Conservation (phyloP, 2,797 vertebrate species). For the Myotis myotis region DNA sequence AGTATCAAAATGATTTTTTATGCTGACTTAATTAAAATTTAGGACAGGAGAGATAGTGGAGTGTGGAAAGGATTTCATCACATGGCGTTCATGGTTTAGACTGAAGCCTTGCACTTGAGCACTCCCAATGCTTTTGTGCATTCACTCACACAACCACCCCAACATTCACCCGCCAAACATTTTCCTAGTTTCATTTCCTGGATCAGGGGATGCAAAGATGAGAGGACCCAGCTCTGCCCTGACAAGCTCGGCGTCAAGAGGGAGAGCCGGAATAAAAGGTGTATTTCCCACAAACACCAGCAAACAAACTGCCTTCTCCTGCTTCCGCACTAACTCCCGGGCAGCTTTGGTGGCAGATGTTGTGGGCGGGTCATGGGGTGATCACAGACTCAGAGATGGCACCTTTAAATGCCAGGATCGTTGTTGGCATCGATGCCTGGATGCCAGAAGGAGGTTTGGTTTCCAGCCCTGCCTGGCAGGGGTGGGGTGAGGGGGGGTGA, state of each 20-base stretch:
- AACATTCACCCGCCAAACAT: background rate
- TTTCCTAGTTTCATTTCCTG: background rate
- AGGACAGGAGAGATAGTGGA: constrained; percentile 25
- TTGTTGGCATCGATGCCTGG: background rate
- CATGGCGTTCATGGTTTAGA: background rate
- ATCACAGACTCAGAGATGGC: background rate
- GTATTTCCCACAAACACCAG: background rate
- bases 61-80: constrained; percentile 60
- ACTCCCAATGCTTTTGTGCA: background rate
- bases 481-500: too few species aligned
- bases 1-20: constrained; percentile 62
- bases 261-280: background rate
- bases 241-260: background rate
- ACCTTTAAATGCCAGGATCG: background rate
- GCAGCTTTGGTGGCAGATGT: background rate
- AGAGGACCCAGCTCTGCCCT: background rate
- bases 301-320: background rate
- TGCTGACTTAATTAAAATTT: constrained; percentile 57
- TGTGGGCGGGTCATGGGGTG: background rate
- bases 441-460: background rate
- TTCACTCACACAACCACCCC: background rate
- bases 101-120: background rate
- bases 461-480: background rate
- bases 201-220: background rate
- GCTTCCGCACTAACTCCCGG: background rate